Base-by-base conservation (phyloP, 2,888 invertebrate genomes). In the Onthophagus sagittarius region DNA sequence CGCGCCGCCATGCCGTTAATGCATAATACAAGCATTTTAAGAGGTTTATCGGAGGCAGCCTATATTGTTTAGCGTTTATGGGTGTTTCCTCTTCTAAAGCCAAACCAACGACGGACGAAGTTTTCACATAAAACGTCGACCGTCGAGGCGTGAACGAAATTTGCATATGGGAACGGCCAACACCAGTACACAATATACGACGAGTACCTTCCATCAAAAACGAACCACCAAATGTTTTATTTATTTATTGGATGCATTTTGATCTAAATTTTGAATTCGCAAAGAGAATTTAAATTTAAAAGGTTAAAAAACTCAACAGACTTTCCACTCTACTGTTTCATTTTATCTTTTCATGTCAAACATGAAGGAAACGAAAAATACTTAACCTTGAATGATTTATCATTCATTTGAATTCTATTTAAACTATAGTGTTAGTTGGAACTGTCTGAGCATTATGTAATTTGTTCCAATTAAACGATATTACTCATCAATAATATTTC, bases 31-130 rank as follows among this genome's bases (percentile, higher is more conserved):
- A 77, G 73, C 77, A 76, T 78, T 79, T 79, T 78, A 79, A 79
- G 79, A 75, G 77, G 78, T 79, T 79, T 79, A 79, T 79, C 77
- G 78, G 74, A 75, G 75, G 77, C 77, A 72, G 77, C 76, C 78
- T 78, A 80, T 78, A 78, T 80, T 80, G 78, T 80, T 79, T 78
- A 80, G 77, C 80, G 79, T 80, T 80, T 79, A 80, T 80, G 79
- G 78, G 78, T 77, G 75, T 74, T 76, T 77, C 76, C 79, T 79
- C 79, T 5, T 64, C 64, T 15, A 64, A n/a, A 62, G 9, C 13
- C 15, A 6, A 14, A 23, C 15, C 15, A 7, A 13, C 67, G 67
- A 23, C 67, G 67, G 32, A 67, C 32, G 23, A 32, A 67, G 67
- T 67, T 67, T 32, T 23, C 15, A 15, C 31, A 67, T 67, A 67